Evolutionary conservation across 92 coral and sea anemone species (phyloP).

Genomic region (Galaxea fascicularis): DNA sequence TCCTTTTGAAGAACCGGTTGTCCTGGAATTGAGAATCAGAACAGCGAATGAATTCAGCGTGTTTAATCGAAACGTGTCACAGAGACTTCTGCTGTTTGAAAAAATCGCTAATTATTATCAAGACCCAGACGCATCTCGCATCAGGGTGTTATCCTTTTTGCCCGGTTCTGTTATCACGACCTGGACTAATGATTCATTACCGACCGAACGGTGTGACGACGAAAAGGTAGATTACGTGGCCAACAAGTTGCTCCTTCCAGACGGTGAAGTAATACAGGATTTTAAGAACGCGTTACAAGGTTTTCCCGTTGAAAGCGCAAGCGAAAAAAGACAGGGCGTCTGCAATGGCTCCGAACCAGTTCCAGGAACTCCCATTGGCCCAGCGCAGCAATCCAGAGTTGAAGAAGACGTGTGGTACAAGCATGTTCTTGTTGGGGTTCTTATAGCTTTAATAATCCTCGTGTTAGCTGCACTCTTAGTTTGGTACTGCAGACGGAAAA

Average conservation of each 20-base stretch:
- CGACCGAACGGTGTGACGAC: conserved; percentile 74
- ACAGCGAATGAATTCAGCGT: conserved; percentile 58
- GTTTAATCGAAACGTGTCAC: conserved; percentile 73
- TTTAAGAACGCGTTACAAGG: conserved; percentile 69
- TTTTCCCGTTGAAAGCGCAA: conserved; percentile 68
- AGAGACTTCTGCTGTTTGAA: conserved; percentile 68
- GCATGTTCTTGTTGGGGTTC: conserved; percentile 85
- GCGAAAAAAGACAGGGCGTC: conserved; percentile 66
- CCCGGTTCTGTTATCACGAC: conserved; percentile 84
- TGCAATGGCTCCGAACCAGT: conserved; percentile 66
- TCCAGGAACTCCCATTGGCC: conserved; percentile 50
- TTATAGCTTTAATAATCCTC: conserved; percentile 70
- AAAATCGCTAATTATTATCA: conserved; percentile 74
- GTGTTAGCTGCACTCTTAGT: conserved; percentile 72
- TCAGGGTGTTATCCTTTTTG: conserved; percentile 66
- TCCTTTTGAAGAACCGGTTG: conserved; percentile 60
- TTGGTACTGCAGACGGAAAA: conserved; percentile 69
- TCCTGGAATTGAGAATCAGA: conserved; percentile 67
- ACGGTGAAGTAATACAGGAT: conserved; percentile 70
- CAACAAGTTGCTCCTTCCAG: conserved; percentile 55
- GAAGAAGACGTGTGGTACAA: conserved; percentile 82
- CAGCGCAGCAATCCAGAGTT: conserved; percentile 51
- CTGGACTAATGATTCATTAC: conserved; percentile 92
- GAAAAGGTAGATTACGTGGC: conserved; percentile 69
- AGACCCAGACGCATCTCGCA: conserved; percentile 67